These are phyloP conservation scores for Sebastes oblongus DNA, from an alignment of 2,797 vertebrate genomes.

Conservation along the genomic window DNA sequence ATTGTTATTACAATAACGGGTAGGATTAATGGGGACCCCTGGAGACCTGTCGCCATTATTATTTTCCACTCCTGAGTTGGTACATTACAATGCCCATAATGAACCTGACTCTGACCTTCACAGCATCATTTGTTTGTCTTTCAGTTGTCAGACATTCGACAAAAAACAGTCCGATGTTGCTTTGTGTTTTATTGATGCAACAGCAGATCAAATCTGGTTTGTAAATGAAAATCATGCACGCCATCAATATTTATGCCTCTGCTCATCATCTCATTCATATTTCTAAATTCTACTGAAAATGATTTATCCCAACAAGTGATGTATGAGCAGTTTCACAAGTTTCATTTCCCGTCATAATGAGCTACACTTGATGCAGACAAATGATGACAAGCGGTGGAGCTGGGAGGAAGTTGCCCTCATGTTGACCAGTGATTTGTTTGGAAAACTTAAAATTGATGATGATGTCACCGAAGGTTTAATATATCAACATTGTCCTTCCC, in stretches of 20 bases:
- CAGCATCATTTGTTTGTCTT: not conserved
- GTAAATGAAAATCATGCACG: not conserved
- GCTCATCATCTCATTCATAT: not conserved
- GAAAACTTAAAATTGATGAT: not conserved
- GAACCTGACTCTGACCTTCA: slow-evolving; percentile 5
- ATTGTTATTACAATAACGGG: slow-evolving; percentile 16
- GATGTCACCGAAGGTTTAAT: not conserved
- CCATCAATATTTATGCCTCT: not conserved
- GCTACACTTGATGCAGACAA: slow-evolving; percentile 17
- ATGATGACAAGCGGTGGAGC: not conserved
- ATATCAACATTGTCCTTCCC: not conserved
- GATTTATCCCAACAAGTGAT: not conserved
- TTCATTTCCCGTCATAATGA: slow-evolving; percentile 11
- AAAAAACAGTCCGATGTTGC: not conserved
- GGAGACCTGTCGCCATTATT: slow-evolving; percentile 9
- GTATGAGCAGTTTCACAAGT: not conserved
- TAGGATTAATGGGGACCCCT: slow-evolving; percentile 2
- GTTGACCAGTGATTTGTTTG: slow-evolving; percentile 19
- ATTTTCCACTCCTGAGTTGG: not conserved
- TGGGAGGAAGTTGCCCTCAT: not conserved
- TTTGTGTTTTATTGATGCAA: not conserved
- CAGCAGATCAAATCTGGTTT: not conserved
- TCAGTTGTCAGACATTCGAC: not conserved
- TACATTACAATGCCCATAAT: not conserved
- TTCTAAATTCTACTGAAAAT: not conserved